Evolutionary conservation across 1,140 invertebrate species (phyloP).

Genomic region (Pogonomyrmex barbatus): DNA sequence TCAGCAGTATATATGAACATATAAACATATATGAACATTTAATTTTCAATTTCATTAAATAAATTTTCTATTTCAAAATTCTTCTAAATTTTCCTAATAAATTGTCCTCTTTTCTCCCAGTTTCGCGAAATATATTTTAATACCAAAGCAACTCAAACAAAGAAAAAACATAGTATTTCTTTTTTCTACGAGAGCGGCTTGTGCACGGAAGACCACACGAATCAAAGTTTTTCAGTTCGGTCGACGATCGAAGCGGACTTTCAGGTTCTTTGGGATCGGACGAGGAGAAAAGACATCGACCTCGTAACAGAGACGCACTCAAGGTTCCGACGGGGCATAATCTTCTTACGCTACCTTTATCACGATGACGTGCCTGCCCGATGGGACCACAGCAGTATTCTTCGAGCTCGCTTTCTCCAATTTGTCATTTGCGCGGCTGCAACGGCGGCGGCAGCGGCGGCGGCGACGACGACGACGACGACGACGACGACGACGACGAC

Average conservation of each 20-base stretch:
- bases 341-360: constrained; percentile 74
- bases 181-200: constrained; percentile 8
- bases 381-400: constrained; percentile 59
- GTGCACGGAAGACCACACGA: constrained; percentile 56
- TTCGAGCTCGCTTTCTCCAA: constrained; percentile 80
- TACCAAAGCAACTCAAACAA: not conserved
- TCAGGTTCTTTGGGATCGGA: constrained; percentile 60
- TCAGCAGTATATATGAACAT: too few species aligned
- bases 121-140: not conserved
- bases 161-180: constrained; percentile 25
- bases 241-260: constrained; percentile 56
- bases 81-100: not conserved
- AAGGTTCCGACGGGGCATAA: constrained; percentile 62
- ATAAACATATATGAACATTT: not conserved
- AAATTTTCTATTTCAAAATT: not conserved
- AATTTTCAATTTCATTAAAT: not conserved
- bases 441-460: constrained; percentile 50
- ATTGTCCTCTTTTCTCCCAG: not conserved
- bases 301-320: constrained; percentile 39
- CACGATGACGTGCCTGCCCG: constrained; percentile 69
- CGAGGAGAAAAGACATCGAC: constrained; percentile 60
- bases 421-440: constrained; percentile 77
- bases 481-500: constrained; percentile 62
- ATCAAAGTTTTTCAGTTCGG: constrained; percentile 57
- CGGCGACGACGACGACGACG: constrained; percentile 9